phyloP scores from a whole-genome alignment of 1,140 invertebrate species.

The Zaprionus capensis region DNA sequence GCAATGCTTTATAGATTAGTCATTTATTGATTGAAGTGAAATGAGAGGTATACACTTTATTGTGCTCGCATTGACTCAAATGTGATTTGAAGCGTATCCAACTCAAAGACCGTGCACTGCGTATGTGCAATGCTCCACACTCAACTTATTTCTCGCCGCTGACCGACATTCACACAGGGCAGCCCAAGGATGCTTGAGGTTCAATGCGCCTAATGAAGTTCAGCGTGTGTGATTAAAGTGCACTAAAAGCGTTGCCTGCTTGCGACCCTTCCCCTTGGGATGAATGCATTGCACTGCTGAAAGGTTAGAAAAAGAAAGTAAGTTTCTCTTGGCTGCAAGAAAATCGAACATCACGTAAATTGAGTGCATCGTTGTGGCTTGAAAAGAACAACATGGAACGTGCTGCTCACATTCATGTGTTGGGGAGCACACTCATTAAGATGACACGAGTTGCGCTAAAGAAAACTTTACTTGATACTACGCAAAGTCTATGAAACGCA shows the following conservation, averaged over 20 bases:
- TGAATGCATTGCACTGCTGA: constrained; percentile 13
- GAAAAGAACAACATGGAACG: constrained; percentile 22
- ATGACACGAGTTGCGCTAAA: neutral
- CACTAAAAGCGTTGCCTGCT: constrained; percentile 5
- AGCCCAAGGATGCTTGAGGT: neutral
- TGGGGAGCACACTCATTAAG: constrained; percentile 22
- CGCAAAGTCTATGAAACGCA: constrained; percentile 2
- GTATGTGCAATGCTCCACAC: neutral
- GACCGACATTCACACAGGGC: neutral
- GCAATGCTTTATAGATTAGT: neutral
- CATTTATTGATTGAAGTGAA: neutral
- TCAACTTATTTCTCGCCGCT: neutral
- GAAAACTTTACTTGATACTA: constrained; percentile 18
- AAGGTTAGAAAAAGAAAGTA: neutral
- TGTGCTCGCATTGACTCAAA: neutral
- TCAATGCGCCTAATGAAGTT: constrained; percentile 21
- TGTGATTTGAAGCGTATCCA: neutral
- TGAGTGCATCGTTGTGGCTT: constrained; percentile 29
- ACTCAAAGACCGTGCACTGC: neutral
- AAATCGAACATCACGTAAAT: constrained; percentile 17
- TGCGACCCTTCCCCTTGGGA: neutral
- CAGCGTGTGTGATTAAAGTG: constrained; percentile 18
- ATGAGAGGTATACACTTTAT: no score
- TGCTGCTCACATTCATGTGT: constrained; percentile 8
- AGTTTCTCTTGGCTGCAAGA: neutral